Evolutionary conservation across 92 coral and sea anemone species (phyloP).

Genomic region (Heteractis magnifica): DNA sequence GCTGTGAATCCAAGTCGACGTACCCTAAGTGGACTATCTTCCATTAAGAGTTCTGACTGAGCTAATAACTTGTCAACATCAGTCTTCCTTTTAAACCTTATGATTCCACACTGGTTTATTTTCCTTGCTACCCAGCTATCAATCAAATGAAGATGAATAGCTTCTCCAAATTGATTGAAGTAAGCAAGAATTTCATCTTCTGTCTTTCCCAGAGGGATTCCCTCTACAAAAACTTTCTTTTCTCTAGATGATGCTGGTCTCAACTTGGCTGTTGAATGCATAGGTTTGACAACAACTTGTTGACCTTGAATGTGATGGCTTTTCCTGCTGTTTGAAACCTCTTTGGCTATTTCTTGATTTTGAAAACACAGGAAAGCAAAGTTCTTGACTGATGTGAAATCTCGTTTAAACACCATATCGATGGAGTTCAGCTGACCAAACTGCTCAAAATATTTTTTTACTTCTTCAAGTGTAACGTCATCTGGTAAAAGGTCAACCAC

Average conservation of each 20-base stretch:
- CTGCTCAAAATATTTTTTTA: slow-evolving; percentile 50
- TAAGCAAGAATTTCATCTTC: slow-evolving; percentile 17
- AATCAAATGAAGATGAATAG: slow-evolving; percentile 20
- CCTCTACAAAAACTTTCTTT: slow-evolving; percentile 58
- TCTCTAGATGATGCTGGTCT: slow-evolving; percentile 48
- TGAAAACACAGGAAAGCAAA: slow-evolving; percentile 54
- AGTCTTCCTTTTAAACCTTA: slow-evolving; percentile 30
- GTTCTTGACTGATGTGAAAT: slow-evolving; percentile 20
- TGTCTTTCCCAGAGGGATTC: slow-evolving; percentile 48
- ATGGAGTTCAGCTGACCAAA: slow-evolving; percentile 49
- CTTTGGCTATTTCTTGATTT: slow-evolving; percentile 33
- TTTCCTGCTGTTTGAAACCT: slow-evolving; percentile 13
- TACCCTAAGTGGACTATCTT: slow-evolving; percentile 35
- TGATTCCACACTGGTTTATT: slow-evolving; percentile 43
- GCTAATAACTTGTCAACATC: slow-evolving; percentile 38
- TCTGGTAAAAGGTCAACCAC: slow-evolving; percentile 49
- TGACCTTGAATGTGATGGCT: slow-evolving; percentile 39
- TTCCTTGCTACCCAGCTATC: slow-evolving; percentile 38
- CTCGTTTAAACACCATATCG: slow-evolving; percentile 46
- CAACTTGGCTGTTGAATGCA: neutral
- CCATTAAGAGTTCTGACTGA: slow-evolving; percentile 22
- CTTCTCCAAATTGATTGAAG: slow-evolving; percentile 49
- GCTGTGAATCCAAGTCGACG: slow-evolving; percentile 65
- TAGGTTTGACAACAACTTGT: slow-evolving; percentile 42
- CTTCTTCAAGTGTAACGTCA: slow-evolving; percentile 41